Conservation (phyloP, 1,140 invertebrate genomes). For the Aphelenchoides fujianensis region DNA sequence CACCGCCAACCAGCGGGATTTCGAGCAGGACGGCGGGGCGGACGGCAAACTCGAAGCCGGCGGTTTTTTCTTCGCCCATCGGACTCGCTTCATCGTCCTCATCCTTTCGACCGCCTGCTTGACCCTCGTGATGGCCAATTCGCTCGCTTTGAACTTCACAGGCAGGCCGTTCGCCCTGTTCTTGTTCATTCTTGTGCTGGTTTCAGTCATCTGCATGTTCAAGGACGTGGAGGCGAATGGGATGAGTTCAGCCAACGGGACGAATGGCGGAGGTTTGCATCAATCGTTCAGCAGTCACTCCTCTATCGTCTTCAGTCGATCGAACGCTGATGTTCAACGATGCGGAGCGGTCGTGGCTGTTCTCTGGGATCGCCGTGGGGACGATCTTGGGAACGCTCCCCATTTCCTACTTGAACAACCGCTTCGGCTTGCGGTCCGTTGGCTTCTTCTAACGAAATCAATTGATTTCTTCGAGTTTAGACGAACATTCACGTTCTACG, state of each 20-base stretch:
- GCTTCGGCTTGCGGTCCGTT: conserved; percentile 34
- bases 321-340: conserved; percentile 22
- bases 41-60: not conserved
- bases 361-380: conserved; percentile 44
- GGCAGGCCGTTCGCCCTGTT: too few relatives aligned
- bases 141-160: conserved; percentile 35
- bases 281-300: not conserved
- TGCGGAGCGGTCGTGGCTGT: conserved; percentile 28
- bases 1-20: not conserved
- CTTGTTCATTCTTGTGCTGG: too few relatives aligned
- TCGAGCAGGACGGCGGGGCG: not conserved
- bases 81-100: conserved; percentile 30
- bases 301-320: not conserved
- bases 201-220: conserved; percentile 39
- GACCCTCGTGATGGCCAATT: conserved; percentile 31
- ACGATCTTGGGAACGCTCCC: conserved; percentile 36
- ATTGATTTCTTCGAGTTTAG: conserved; percentile 23
- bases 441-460: too few relatives aligned
- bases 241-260: not conserved
- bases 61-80: conserved; percentile 8
- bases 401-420: conserved; percentile 32
- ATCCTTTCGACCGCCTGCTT: conserved; percentile 24
- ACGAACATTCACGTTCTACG: conserved; percentile 7
- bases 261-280: not conserved
- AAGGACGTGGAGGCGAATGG: conserved; percentile 15